phyloP scores from a whole-genome alignment of 1,140 invertebrate species.

The Zaprionus gabonicus region DNA sequence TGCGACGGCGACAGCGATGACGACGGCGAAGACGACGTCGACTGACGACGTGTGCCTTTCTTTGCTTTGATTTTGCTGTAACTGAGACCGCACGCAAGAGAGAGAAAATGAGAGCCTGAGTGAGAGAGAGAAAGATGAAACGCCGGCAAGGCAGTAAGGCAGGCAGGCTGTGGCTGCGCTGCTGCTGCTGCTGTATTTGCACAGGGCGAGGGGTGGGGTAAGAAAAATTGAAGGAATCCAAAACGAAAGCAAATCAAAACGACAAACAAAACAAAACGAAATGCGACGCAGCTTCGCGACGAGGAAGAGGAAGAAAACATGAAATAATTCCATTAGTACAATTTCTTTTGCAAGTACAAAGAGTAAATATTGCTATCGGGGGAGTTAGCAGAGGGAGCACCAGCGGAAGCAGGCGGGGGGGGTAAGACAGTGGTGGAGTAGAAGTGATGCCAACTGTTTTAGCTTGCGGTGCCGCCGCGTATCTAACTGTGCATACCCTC shows the following conservation, averaged over 20 bases:
- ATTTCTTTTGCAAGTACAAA: constrained; percentile 84
- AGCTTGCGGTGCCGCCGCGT: neutral
- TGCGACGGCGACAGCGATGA: constrained; percentile 2
- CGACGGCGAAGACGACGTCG: neutral
- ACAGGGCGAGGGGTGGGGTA: constrained; percentile 39
- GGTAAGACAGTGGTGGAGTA: neutral
- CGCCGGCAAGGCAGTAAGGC: constrained; percentile 14
- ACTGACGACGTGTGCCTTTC: constrained; percentile 35
- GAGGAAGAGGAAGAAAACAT: constrained; percentile 67
- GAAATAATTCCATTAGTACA: constrained; percentile 84
- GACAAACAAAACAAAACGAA: constrained; percentile 78
- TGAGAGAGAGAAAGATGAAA: constrained; percentile 38
- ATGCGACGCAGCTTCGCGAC: constrained; percentile 48
- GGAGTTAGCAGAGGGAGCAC: neutral
- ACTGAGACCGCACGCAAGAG: neutral
- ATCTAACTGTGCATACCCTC: neutral
- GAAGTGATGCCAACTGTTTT: constrained; percentile 6
- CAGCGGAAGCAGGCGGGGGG: neutral
- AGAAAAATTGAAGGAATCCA: constrained; percentile 37
- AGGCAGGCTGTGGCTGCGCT: neutral
- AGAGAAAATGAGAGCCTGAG: neutral
- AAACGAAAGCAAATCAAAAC: constrained; percentile 76
- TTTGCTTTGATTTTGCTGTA: constrained; percentile 44
- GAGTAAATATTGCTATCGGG: constrained; percentile 74
- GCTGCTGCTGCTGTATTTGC: constrained; percentile 63